Base-by-base conservation (phyloP, 2,113 vertebrate genomes). In the Marmota flaviventris region DNA sequence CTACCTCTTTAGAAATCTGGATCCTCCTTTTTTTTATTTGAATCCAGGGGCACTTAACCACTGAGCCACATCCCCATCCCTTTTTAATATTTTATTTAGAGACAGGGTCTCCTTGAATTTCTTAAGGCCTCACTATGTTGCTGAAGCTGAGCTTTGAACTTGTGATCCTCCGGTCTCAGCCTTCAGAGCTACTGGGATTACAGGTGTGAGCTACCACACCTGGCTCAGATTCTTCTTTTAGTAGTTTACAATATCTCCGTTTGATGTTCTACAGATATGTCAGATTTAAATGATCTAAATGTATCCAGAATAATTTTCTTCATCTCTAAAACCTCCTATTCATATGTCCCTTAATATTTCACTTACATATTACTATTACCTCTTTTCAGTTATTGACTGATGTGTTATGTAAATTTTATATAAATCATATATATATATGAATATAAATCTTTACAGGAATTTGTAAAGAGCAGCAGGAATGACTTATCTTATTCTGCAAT, bases 181-280 rank as follows among this genome's bases (percentile, higher is more conserved):
- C 56, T 58, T 20, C 56, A 8, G 18, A 58, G 20, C 20, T 58
- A 17, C 56, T 58, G 56, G 56, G 56, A 58, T 58, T 58, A 58
- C 7, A 58, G 56, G 56, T 24, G 20, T 58, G 56, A 58, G 8
- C 56, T 20, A 58, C 56, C 18, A 17, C 8, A 8, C 56, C 6
- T 17, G 20, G 56, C 20, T 58, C 56, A 5, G 20, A 65, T 37
- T 39, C 20, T 91, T 85, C 37, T 84, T 91, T 91, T 96, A 65
- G 24, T 82, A 70, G 51, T 81, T 92, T 85, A 72, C 24, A 77
- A 42, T 27, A 77, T 89, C 58, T 96, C 10, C 37, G 39, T 58
- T 67, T 92, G 87, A 51, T 93, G 12, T 91, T 93, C 27, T 93
- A 24, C 4, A 85, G 53, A 81, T 79, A 81, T 88, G 45, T 93